Percentiles rank a stretch among this genome's conserved stretches.
These are phyloP conservation scores for Brachyrhaphis roseni DNA, from an alignment of 2,797 vertebrate genomes.

Conservation along the genomic window DNA sequence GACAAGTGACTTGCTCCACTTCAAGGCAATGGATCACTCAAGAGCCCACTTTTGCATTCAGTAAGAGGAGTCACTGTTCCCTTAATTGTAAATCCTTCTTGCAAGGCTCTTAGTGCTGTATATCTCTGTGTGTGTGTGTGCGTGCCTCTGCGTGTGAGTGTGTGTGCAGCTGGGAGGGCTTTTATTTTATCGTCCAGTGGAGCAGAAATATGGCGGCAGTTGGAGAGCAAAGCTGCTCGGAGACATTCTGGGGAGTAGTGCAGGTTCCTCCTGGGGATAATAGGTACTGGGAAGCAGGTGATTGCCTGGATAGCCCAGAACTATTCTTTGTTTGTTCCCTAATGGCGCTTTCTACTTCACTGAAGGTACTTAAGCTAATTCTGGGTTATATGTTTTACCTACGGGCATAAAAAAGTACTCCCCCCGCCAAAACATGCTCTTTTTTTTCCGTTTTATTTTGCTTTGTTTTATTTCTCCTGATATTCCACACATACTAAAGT, in stretches of 20 bases:
- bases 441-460: background rate
- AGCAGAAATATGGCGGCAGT: constrained; percentile 80
- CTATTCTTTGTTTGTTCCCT: constrained; percentile 47
- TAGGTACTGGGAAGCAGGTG: constrained; percentile 64
- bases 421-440: background rate
- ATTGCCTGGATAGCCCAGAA: constrained; percentile 60
- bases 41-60: constrained; percentile 56
- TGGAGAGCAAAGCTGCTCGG: constrained; percentile 68
- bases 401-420: background rate
- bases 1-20: constrained; percentile 50
- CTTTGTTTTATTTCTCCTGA: background rate
- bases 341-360: constrained; percentile 32
- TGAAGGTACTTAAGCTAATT: constrained; percentile 24
- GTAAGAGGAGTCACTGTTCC: constrained; percentile 36
- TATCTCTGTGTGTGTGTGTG: constrained; percentile 31
- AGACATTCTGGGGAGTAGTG: constrained; percentile 72
- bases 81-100: constrained; percentile 71
- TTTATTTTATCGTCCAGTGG: constrained; percentile 80
- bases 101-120: constrained; percentile 50
- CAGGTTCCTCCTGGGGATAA: constrained; percentile 68
- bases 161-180: constrained; percentile 53
- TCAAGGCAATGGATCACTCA: constrained; percentile 50
- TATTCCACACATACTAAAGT: constrained; percentile 3
- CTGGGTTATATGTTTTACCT: constrained; percentile 14
- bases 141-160: constrained; percentile 8